Percentiles rank a stretch among this genome's conserved stretches.
These are phyloP conservation scores for Rhincodon typus DNA, from an alignment of 2,797 vertebrate species.

Conservation along the genomic window DNA sequence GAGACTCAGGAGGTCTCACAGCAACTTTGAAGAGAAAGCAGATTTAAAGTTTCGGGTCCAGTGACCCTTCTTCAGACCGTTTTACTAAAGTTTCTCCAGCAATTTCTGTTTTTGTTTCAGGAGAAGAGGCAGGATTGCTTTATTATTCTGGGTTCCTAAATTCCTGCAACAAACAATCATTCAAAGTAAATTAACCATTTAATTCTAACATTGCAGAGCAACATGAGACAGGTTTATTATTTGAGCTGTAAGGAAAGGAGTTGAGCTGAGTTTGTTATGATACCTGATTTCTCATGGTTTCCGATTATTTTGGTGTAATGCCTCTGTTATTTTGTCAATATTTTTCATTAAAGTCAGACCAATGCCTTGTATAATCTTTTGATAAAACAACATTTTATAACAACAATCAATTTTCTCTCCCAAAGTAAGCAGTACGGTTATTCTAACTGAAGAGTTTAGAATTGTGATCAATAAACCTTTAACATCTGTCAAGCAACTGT, in stretches of 20 bases:
- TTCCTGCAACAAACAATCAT: not conserved
- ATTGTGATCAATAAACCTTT: not conserved
- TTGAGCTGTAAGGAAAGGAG: too few species aligned
- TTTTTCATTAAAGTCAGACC: slow-evolving; percentile 30
- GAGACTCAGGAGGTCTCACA: too few species aligned
- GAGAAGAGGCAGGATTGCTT: too few species aligned
- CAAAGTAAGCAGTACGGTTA: not conserved
- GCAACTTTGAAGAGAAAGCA: too few species aligned
- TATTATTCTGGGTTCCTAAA: not conserved
- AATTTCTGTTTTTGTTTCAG: too few species aligned
- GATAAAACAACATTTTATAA: not conserved
- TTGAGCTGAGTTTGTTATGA: not conserved
- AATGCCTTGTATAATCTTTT: not conserved
- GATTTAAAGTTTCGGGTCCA: too few species aligned
- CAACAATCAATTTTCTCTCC: not conserved
- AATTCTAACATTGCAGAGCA: not conserved
- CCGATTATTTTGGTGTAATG: not conserved
- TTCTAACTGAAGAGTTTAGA: not conserved
- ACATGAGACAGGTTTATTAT: not conserved
- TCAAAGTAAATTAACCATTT: not conserved
- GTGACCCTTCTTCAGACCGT: too few species aligned
- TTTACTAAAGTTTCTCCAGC: too few species aligned
- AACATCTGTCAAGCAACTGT: not conserved
- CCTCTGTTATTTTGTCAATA: slow-evolving; percentile 19
- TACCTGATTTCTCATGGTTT: not conserved